phyloP scores from a whole-genome alignment of 2,797 vertebrate genomes.

The Bradypodion ventrale region DNA sequence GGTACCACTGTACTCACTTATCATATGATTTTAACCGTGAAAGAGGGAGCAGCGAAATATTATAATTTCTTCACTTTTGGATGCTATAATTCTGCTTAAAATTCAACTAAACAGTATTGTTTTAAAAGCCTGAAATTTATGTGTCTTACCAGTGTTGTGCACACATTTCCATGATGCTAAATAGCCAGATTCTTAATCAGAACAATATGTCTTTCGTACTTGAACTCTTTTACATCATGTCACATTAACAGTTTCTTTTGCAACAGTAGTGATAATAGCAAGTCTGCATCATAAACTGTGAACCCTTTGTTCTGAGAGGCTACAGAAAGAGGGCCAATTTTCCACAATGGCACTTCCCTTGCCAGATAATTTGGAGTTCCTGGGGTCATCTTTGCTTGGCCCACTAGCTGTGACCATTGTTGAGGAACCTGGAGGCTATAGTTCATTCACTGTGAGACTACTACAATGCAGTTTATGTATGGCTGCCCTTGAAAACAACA shows the following conservation, averaged over 20 bases:
- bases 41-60: background rate
- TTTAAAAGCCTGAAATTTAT: background rate
- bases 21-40: background rate
- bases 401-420: no score
- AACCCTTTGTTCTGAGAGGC: conserved; percentile 8
- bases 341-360: background rate
- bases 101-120: background rate
- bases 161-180: background rate
- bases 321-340: background rate
- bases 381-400: no score
- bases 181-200: background rate
- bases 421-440: no score
- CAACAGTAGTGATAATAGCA: background rate
- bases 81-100: background rate
- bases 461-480: no score
- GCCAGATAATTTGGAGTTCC: background rate
- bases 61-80: background rate
- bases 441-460: no score
- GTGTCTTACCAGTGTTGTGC: background rate
- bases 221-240: conserved; percentile 9
- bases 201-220: background rate
- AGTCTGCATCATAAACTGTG: background rate
- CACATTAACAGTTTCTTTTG: background rate
- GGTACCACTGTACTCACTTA: no score
- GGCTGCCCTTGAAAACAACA: no score